Base-by-base conservation (phyloP, 2,113 vertebrate genomes). In the Tupaia tana region DNA sequence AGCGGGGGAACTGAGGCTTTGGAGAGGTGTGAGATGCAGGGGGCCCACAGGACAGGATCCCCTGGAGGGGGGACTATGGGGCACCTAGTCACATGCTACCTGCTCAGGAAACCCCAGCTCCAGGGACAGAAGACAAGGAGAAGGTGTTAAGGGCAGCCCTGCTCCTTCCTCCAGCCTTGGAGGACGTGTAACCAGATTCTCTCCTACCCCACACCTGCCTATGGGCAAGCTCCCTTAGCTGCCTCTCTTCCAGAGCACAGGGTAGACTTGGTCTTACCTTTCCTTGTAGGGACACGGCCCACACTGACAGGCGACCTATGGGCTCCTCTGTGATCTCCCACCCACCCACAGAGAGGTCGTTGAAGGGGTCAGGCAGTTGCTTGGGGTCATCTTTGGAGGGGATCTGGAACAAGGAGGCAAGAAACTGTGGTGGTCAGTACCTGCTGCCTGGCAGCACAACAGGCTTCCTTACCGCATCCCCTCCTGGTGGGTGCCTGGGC, bases 241-340 rank as follows among this genome's bases (percentile, higher is more conserved):
- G 8, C n/a, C 27, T 43, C 31, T 70, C 6, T 11, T 7, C 52
- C 11, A 2, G 19, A 29, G 24, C 18, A 8, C 24, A 12, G 27
- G 12, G 24, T 22, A 10, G 54, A 59, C 7, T 2, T 9, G 1
- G 69, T 90, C 96, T 93, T 98, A 99, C 99, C 99, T 99, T 99
- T 89, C 99, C 99, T 98, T 99, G 99, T 77, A 99, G 97, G 78
- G 99, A 99, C 34, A 99, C 99, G 0, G 99, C 99, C 99, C 99
- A 99, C 52, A 99, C 98, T 0, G 99, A 99, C 5, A 99, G 98
- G 27, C 97, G 98, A 29, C 99, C 99, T 11, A 98, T 97, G 0
- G 99, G 99, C 95, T 99, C 99, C 0, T 99, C 99, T 0, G 97
- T 99, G 98, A 99, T 97, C 74, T 99, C 99, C 99, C 99, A 99